Conservation (phyloP, 2,888 invertebrate species). For the Molanna angustata region DNA sequence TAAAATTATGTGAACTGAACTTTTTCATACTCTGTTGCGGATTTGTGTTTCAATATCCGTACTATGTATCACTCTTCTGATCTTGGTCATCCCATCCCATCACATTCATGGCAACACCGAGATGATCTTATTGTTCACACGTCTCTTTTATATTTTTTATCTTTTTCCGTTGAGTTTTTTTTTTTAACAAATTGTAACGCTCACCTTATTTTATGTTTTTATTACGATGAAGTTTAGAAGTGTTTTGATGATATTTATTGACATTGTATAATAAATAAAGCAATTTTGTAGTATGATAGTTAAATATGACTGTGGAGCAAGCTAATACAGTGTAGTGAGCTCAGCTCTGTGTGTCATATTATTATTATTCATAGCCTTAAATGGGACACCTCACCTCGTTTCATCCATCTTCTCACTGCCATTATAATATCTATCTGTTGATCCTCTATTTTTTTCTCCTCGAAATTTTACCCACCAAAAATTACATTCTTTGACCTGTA, state of each 20-base stretch:
- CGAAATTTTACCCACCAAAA: no score
- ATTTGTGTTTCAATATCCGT: slow-evolving; percentile 6
- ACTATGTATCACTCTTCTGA: not conserved
- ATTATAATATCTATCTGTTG: no score
- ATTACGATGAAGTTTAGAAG: slow-evolving; percentile 28
- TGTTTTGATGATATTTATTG: slow-evolving; percentile 33
- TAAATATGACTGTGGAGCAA: slow-evolving; percentile 26
- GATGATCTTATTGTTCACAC: slow-evolving; percentile 6
- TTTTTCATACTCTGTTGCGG: slow-evolving; percentile 6
- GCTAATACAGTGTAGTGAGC: slow-evolving; percentile 6
- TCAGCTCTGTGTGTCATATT: slow-evolving; percentile 13
- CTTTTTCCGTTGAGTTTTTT: slow-evolving; percentile 19
- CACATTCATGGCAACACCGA: not conserved
- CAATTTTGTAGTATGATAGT: slow-evolving; percentile 32
- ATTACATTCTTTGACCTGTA: no score
- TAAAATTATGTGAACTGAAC: slow-evolving; percentile 9
- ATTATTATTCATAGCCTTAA: not conserved
- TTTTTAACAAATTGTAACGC: slow-evolving; percentile 25
- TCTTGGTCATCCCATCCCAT: slow-evolving; percentile 2
- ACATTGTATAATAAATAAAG: slow-evolving; percentile 33
- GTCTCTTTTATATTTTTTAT: slow-evolving; percentile 19
- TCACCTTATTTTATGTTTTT: no score
- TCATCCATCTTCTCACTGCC: no score
- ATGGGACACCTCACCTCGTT: no score
- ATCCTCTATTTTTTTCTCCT: no score